A percentile compares a stretch with the other conserved stretches of the same genome.
Evolutionary conservation across 35 echinoderm and acorn worm species (phyloP).

Genomic region (Ophiothrix spiculata): DNA sequence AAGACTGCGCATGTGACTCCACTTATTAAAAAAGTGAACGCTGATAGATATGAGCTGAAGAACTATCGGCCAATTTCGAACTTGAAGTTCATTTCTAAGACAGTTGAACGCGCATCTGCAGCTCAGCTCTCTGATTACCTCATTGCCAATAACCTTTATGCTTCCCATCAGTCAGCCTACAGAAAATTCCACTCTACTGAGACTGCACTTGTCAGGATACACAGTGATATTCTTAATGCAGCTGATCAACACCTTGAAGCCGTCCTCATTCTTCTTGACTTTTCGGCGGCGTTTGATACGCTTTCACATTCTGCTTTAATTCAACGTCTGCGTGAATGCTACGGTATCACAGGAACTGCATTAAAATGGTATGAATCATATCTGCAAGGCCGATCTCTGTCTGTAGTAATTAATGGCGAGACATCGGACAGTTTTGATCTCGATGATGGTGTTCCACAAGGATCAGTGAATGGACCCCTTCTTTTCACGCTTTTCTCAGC

Average conservation of each 20-base stretch:
- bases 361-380: slow-evolving; percentile 48
- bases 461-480: background rate
- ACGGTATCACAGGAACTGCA: slow-evolving; percentile 23
- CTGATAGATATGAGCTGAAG: slow-evolving; percentile 36
- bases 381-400: slow-evolving; percentile 19
- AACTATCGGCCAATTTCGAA: slow-evolving; percentile 63
- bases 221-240: slow-evolving; percentile 37
- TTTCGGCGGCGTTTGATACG: slow-evolving; percentile 46
- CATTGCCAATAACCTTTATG: slow-evolving; percentile 17
- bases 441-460: slow-evolving; percentile 33
- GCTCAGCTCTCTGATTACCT: slow-evolving; percentile 35
- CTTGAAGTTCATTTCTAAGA: slow-evolving; percentile 17
- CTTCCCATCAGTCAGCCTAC: slow-evolving; percentile 40
- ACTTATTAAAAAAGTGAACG: slow-evolving; percentile 37
- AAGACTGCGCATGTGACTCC: slow-evolving; percentile 38
- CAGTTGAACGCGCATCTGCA: slow-evolving; percentile 30
- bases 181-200: slow-evolving; percentile 49
- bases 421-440: slow-evolving; percentile 12
- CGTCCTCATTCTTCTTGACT: slow-evolving; percentile 28
- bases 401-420: slow-evolving; percentile 17
- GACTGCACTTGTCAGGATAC: slow-evolving; percentile 40
- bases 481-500: background rate
- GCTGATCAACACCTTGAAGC: slow-evolving; percentile 21
- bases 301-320: slow-evolving; percentile 28
- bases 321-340: slow-evolving; percentile 28